Evolutionary conservation across 2,888 invertebrate species (phyloP).

Genomic region (Atethmia centrago): DNA sequence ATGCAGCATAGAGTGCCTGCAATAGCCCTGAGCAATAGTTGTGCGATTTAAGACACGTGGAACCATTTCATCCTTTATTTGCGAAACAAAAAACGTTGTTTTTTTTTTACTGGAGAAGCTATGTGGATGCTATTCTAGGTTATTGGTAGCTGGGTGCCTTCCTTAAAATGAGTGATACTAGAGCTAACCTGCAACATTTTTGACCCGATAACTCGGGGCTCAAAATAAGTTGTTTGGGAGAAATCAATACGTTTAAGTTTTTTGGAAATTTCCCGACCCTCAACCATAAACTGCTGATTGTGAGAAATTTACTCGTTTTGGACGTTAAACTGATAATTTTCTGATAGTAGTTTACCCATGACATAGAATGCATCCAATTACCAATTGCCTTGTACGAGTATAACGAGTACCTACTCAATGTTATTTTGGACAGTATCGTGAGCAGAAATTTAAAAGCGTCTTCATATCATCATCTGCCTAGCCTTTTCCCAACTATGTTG

Average conservation of each 20-base stretch:
- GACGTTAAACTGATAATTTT: background rate
- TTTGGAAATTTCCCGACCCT: background rate
- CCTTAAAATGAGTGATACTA: background rate
- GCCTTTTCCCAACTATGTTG: no score
- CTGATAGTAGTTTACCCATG: background rate
- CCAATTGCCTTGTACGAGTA: background rate
- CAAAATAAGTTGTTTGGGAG: background rate
- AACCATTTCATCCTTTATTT: background rate
- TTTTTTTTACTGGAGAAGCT: background rate
- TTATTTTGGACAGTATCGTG: no score
- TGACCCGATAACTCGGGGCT: background rate
- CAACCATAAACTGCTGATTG: background rate
- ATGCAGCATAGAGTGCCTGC: background rate
- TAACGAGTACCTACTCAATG: background rate
- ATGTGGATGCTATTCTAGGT: background rate
- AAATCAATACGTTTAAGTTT: background rate
- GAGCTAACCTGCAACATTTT: background rate
- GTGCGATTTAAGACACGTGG: background rate
- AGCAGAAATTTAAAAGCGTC: no score
- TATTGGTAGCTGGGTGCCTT: background rate
- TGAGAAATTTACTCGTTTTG: background rate
- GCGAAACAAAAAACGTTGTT: no score
- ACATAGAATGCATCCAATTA: background rate
- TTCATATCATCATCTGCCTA: no score
- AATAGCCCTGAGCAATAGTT: background rate